These are phyloP conservation scores for Drosophila ohnishii DNA, from an alignment of 1,140 invertebrate genomes.

Conservation along the genomic window DNA sequence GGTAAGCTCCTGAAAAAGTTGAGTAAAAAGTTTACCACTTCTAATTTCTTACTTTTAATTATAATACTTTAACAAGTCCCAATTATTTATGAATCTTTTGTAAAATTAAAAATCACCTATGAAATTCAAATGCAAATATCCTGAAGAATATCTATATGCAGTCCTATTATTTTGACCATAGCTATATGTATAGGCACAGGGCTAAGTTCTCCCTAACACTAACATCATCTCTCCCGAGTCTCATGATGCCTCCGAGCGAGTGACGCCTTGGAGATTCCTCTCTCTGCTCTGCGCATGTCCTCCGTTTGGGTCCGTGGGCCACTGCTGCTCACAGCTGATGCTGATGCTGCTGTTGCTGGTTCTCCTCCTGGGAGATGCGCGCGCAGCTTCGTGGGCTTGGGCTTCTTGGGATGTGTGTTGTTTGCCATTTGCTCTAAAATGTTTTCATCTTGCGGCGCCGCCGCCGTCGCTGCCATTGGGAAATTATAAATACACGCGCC, in stretches of 20 bases:
- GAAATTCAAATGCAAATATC: neutral
- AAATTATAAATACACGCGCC: slow-evolving; percentile 74
- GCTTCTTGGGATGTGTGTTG: slow-evolving; percentile 19
- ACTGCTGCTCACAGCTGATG: slow-evolving; percentile 43
- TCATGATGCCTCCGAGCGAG: slow-evolving; percentile 1
- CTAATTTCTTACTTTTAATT: no score
- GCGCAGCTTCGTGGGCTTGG: slow-evolving; percentile 51
- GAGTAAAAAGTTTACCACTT: no score
- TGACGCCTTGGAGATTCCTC: slow-evolving; percentile 28
- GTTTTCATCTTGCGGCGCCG: slow-evolving; percentile 1
- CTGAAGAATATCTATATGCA: neutral
- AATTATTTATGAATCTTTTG: no score
- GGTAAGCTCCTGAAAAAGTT: no score
- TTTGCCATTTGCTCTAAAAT: slow-evolving; percentile 60
- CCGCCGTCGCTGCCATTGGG: slow-evolving; percentile 48
- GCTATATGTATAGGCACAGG: slow-evolving; percentile 12
- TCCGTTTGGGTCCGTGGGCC: slow-evolving; percentile 6
- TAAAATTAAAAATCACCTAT: no score
- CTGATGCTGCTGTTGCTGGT: neutral
- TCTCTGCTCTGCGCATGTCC: slow-evolving; percentile 34
- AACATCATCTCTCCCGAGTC: neutral
- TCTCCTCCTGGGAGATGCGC: slow-evolving; percentile 46
- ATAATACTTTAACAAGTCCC: no score
- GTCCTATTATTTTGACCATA: slow-evolving; percentile 27
- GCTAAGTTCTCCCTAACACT: slow-evolving; percentile 9